These are phyloP conservation scores for Palloptera scutellata DNA, from an alignment of 2,888 invertebrate species.

Conservation along the genomic window DNA sequence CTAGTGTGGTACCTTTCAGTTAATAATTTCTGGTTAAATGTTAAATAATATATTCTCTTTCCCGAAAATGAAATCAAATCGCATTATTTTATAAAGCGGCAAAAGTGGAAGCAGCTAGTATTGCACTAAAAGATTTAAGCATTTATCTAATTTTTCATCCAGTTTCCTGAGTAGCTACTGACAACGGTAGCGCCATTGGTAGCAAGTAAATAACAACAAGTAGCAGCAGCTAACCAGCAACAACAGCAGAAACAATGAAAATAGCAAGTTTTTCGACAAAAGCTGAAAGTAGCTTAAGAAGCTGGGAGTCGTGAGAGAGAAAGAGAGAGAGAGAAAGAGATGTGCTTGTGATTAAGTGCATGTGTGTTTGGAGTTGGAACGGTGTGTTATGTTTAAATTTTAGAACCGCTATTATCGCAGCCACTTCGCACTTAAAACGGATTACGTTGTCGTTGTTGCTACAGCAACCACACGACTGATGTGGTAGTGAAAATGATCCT, in stretches of 20 bases:
- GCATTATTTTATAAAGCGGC: too few relatives aligned
- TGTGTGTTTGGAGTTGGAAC: constrained; percentile 13
- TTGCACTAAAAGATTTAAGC: too few relatives aligned
- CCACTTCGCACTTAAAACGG: constrained; percentile 20
- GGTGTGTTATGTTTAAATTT: constrained; percentile 16
- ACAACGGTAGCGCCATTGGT: too few relatives aligned
- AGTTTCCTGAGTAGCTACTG: too few relatives aligned
- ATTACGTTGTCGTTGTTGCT: constrained; percentile 1
- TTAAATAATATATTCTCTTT: too few relatives aligned
- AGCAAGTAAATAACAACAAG: background rate
- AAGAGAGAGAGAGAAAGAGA: too few relatives aligned
- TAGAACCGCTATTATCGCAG: constrained; percentile 21
- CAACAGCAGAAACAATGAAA: constrained; percentile 32
- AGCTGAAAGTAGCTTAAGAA: background rate
- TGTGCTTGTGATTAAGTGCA: background rate
- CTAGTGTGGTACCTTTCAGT: too few relatives aligned
- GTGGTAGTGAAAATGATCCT: background rate
- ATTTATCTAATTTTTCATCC: too few relatives aligned
- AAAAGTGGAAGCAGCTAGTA: too few relatives aligned
- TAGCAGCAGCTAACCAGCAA: constrained; percentile 4
- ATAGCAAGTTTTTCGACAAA: constrained; percentile 36
- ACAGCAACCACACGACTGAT: background rate
- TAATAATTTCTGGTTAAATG: too few relatives aligned
- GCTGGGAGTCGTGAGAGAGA: too few relatives aligned
- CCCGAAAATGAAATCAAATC: too few relatives aligned